Base-by-base conservation (phyloP, 2,113 vertebrate genomes). In the Pygoscelis antarcticus region DNA sequence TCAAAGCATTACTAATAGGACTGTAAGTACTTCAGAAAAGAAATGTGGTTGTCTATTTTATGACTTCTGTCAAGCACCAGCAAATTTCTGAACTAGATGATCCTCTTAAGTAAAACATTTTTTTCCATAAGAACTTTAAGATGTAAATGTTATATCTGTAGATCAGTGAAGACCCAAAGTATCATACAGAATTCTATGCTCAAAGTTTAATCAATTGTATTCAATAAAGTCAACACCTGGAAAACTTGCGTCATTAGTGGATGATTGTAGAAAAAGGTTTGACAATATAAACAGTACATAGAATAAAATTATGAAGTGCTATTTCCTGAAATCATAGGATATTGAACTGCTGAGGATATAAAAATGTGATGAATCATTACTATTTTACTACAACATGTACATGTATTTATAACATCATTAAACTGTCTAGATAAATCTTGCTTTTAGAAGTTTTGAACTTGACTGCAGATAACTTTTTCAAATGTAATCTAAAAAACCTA, bases 1-100 rank as follows among this genome's bases (percentile, higher is more conserved):
- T 57, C 78, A 95, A 94, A 95, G 61, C 78, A 90, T 51, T 94
- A 62, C 76, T 91, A 88, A 81, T 30, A 70, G 61, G 76, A 77
- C 46, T 75, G 9, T 38, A 87, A 96, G 80, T 57, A 69, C 79
- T 92, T 82, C 57, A 89, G 57, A 86, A 93, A 87, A 96, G 44
- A 80, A 91, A 92, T 40, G 29, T 38, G 25, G 40, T 32, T 76
- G 10, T 47, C 74, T 58, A 12, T 87, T 79, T 68, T 79, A 77
- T 29, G 18, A 54, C 42, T 90, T 77, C n/a, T 70, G 30, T 42
- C 34, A 91, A 83, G 52, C 21, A 84, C 38, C 57, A 83, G 55
- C 44, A 81, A 81, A 90, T 58, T 54, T 87, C 80, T 65, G 62
- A 92, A 89, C 32, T 46, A 89, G 42, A 85, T 47, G 71, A 93